Evolutionary conservation across 2,113 vertebrate genomes (phyloP).

Genomic region (Sminthopsis crassicaudata): DNA sequence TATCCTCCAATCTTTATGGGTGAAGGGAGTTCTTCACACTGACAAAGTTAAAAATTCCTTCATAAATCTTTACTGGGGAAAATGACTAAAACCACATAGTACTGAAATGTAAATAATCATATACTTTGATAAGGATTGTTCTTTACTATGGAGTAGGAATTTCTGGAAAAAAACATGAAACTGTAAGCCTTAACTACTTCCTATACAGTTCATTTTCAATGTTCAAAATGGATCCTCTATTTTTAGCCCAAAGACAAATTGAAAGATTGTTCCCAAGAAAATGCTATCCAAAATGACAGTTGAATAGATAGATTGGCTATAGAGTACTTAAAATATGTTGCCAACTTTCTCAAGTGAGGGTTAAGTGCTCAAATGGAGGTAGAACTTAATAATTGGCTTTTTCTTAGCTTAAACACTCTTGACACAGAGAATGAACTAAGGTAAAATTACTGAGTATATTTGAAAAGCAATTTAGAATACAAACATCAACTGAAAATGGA

Average conservation of each 20-base stretch:
- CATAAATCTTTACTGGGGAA: not conserved
- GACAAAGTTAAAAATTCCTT: not conserved
- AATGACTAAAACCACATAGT: not conserved
- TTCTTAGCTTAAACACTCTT: not conserved
- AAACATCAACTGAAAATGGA: not conserved
- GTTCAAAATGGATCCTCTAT: slow-evolving; percentile 10
- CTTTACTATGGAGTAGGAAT: not conserved
- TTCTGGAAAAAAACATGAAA: not conserved
- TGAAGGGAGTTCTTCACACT: not conserved
- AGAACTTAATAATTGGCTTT: not conserved
- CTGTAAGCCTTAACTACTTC: not conserved
- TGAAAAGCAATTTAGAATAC: not conserved
- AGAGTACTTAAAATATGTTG: not conserved
- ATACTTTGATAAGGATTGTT: not conserved
- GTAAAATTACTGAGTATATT: not conserved
- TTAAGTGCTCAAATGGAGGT: not conserved
- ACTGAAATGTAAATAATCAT: not conserved
- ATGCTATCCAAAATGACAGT: not conserved
- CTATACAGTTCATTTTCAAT: not conserved
- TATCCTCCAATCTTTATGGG: not conserved
- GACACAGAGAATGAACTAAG: not conserved
- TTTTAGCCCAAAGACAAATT: slow-evolving; percentile 14
- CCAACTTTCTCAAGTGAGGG: not conserved
- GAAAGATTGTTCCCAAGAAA: not conserved
- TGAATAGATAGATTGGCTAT: not conserved